Evolutionary conservation across 2,113 vertebrate genomes (phyloP), one percentile per base, ranked within the genome.

Genomic region (Pterocles orientalis): DNA sequence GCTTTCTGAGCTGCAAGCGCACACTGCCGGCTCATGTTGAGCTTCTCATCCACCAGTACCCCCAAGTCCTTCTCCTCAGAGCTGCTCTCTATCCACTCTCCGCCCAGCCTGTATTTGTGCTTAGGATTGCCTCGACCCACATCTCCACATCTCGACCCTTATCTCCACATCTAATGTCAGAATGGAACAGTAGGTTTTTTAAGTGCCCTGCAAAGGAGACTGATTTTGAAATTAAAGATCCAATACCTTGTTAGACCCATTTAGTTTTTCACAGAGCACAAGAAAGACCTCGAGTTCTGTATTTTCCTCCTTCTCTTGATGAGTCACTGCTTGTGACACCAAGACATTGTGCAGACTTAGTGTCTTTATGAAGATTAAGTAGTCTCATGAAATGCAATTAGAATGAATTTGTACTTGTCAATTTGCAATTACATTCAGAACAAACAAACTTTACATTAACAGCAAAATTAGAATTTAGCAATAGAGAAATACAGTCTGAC

Each of bases 341-440:
- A 9, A 95, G 88, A 94, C 76, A n/a, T 45, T 87, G 94, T 50
- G 69, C 91, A 97, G 95, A 79, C 91, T 33, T 6, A 17, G 18
- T 53, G 72, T 23, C 93, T 84, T 82, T 3, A 91, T 57, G 69
- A 69, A 95, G 96, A 95, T 87, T 68, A 92, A 95, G 69, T 6
- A 82, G 65, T 34, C 89, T 78, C 60, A 71, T 28, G 93, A 94
- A 91, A 92, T 57, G 36, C 81, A 95, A 87, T 95, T 95, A 92
- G 89, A 79, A 72, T 41, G 45, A 86, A 91, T 84, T 60, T 51
- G 84, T 53, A 84, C 81, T 69, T 87, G 86, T 70, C 84, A 84
- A 43, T 76, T 41, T 45, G 84, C 76, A 92, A 96, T 92, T 89
- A 17, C 61, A 57, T 83, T 82, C 43, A 16, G 47, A 89, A 47